phyloP scores from a whole-genome alignment of 2,888 invertebrate species.

The Agrenia bidenticulata region DNA sequence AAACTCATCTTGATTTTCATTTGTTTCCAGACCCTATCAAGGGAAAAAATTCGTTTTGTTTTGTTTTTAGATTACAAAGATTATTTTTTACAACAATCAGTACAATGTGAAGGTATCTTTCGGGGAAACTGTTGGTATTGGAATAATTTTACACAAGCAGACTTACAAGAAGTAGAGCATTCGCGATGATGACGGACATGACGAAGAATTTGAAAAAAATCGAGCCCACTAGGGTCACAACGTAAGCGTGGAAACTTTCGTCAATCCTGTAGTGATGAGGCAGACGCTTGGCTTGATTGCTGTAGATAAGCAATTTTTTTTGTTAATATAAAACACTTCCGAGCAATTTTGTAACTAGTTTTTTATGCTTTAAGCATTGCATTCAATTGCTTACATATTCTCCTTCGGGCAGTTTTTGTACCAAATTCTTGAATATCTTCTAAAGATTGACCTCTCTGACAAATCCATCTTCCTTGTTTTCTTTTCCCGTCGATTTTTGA shows the following conservation, averaged over 20 bases:
- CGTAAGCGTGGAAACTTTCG: slow-evolving; percentile 41
- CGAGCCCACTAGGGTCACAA: slow-evolving; percentile 37
- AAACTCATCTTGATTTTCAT: slow-evolving; percentile 8
- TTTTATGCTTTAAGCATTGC: background rate
- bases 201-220: slow-evolving; percentile 41
- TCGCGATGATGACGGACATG: slow-evolving; percentile 40
- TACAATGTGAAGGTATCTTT: no score
- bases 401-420: slow-evolving; percentile 35
- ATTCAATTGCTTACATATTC: slow-evolving; percentile 26
- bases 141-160: no score
- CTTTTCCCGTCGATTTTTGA: background rate
- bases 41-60: no score
- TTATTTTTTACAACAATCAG: no score
- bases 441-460: slow-evolving; percentile 21
- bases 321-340: no score
- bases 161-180: slow-evolving; percentile 41
- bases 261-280: slow-evolving; percentile 32
- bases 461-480: slow-evolving; percentile 2
- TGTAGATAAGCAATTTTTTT: no score
- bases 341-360: background rate
- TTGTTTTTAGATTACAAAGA: no score
- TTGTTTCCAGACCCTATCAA: slow-evolving; percentile 44
- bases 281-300: slow-evolving; percentile 17
- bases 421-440: slow-evolving; percentile 39
- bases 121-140: no score